These are phyloP conservation scores for Mylabris sibirica DNA, from an alignment of 2,888 invertebrate genomes.

Conservation along the genomic window DNA sequence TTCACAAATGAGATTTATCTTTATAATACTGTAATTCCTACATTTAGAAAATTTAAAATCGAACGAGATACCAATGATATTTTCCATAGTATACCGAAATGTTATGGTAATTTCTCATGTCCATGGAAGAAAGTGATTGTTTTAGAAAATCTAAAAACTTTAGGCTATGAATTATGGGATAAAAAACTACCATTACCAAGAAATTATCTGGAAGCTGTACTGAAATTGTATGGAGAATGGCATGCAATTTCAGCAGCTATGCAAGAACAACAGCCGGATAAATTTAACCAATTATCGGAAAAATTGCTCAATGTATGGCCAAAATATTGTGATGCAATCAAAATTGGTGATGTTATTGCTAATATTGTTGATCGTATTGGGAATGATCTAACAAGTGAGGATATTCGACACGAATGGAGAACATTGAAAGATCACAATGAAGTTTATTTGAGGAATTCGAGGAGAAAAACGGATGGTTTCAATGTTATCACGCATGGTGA, in stretches of 20 bases:
- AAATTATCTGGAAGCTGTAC: constrained; percentile 42
- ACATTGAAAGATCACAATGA: not conserved
- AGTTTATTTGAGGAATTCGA: not conserved
- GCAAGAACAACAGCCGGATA: not conserved
- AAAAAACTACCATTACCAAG: constrained; percentile 41
- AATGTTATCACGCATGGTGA: constrained; percentile 26
- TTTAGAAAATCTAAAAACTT: constrained; percentile 41
- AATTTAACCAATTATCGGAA: constrained; percentile 33
- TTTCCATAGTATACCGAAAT: constrained; percentile 19
- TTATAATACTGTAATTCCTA: constrained; percentile 16
- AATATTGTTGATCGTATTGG: not conserved
- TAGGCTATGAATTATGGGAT: constrained; percentile 40
- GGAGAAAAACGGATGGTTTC: not conserved
- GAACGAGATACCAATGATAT: not conserved
- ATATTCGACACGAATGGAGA: not conserved
- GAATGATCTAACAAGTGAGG: not conserved
- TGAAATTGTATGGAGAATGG: constrained; percentile 40
- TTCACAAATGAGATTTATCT: constrained; percentile 25
- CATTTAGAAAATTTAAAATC: constrained; percentile 20
- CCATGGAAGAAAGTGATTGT: constrained; percentile 13
- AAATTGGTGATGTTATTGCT: not conserved
- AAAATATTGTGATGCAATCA: not conserved
- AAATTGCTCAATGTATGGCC: not conserved
- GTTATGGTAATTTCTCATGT: constrained; percentile 15
- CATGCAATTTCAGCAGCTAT: constrained; percentile 14